A percentile compares a stretch with the other conserved stretches of the same genome.
Evolutionary conservation across 2,113 vertebrate species (phyloP).

Genomic region (Megaceryle torquata): DNA sequence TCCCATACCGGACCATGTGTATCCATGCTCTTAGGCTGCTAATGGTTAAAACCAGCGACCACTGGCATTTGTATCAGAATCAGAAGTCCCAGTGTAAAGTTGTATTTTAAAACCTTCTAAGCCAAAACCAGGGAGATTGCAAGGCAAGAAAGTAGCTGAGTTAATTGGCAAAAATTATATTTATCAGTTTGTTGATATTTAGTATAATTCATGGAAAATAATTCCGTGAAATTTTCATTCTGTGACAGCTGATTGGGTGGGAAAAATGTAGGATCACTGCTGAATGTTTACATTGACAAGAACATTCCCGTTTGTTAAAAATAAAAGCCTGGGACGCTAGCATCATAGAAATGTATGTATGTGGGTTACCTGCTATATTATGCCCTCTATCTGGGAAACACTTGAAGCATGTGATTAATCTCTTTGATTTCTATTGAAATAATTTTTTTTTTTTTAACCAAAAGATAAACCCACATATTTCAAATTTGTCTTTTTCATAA

Average conservation of each 20-base stretch:
- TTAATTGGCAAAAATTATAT: not conserved
- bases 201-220: conserved; percentile 9
- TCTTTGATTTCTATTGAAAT: not conserved
- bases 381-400: not conserved
- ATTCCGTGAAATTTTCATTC: conserved; percentile 9
- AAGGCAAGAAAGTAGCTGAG: not conserved
- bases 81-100: not conserved
- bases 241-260: conserved; percentile 6
- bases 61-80: not conserved
- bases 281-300: conserved; percentile 5
- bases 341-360: not conserved
- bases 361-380: not conserved
- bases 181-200: conserved; percentile 13
- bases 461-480: not conserved
- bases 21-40: not conserved
- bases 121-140: not conserved
- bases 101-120: not conserved
- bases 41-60: not conserved
- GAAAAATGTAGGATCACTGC: not conserved
- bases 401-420: not conserved
- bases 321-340: not conserved
- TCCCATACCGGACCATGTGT: not conserved
- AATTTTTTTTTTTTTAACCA: not conserved
- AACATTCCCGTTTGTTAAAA: conserved; percentile 15
- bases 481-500: not conserved